Base-by-base conservation (phyloP, 2,797 vertebrate genomes). In the Podarcis lilfordi region DNA sequence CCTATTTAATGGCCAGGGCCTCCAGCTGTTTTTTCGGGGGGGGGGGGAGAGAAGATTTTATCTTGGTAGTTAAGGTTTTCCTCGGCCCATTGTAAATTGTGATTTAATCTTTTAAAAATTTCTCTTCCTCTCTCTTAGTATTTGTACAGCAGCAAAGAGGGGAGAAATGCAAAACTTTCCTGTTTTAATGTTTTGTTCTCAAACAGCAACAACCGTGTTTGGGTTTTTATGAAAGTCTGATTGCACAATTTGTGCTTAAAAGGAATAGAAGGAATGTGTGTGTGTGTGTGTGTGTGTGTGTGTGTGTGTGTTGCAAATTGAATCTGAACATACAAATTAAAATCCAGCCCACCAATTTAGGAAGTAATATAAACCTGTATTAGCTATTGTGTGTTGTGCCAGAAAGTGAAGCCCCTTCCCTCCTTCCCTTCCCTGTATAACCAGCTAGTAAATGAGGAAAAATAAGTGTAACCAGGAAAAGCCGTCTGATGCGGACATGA, bases 101-200 rank as follows among this genome's bases (percentile, higher is more conserved):
- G 35, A 71, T 90, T 93, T 93, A 68, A 75, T 43, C 23, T 9
- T 84, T 68, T 80, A 23, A 87, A 76, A 29, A 50, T 45, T 75
- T 81, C 43, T 55, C 5, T 32, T 32, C 1, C 32, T 85, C 55
- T 2, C 37, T 45, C 55, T 77, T 32, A 0, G 6, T 81, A 86
- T 84, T 91, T 94, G 80, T 86, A 35, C 86, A 83, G n/a, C 3
- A 66, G 10, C 27, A 69, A 68, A 37, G 89, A 43, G 88, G 19
- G 37, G 68, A 78, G 86, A 90, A 69, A 0, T 0, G 9, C 27
- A 69, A 19, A 45, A 17, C 69, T 40, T 27, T 45, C 2, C 61
- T 74, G 0, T 89, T 90, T 72, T 84, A 77, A 87, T 8, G 81
- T 72, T 82, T 68, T 82, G 61, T 45, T 82, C 64, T 68, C 84